A percentile compares a stretch with the other conserved stretches of the same genome.
Conservation (phyloP, 2,797 vertebrate species). For the Loriculus beryllinus region DNA sequence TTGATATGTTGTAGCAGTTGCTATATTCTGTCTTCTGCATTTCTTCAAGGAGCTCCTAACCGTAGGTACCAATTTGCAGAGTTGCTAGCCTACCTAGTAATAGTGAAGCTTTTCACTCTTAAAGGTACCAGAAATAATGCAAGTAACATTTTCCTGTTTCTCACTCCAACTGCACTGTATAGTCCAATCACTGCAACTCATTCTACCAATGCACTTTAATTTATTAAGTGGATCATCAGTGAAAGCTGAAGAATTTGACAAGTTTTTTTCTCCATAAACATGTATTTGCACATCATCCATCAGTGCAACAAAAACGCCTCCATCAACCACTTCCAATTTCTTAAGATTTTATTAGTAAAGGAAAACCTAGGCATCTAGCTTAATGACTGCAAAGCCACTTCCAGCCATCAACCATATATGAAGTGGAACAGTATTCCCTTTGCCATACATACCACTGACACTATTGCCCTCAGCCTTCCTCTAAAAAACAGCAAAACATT, state of each 20-base stretch:
- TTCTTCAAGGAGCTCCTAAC: background rate
- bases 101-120: background rate
- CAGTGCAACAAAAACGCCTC: background rate
- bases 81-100: background rate
- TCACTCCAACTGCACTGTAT: background rate
- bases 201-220: background rate
- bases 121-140: background rate
- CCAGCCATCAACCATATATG: background rate
- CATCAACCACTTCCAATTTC: background rate
- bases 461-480: background rate
- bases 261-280: background rate
- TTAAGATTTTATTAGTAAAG: background rate
- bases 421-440: background rate
- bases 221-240: background rate
- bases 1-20: background rate
- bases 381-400: background rate
- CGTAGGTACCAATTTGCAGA: background rate
- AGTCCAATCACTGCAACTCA: background rate
- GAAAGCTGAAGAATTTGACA: background rate
- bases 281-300: background rate
- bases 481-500: slow-evolving; percentile 13
- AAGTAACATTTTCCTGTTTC: background rate
- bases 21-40: background rate
- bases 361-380: background rate
- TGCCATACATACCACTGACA: background rate